phyloP scores from a whole-genome alignment of 2,113 vertebrate genomes.

The Zonotrichia leucophrys region DNA sequence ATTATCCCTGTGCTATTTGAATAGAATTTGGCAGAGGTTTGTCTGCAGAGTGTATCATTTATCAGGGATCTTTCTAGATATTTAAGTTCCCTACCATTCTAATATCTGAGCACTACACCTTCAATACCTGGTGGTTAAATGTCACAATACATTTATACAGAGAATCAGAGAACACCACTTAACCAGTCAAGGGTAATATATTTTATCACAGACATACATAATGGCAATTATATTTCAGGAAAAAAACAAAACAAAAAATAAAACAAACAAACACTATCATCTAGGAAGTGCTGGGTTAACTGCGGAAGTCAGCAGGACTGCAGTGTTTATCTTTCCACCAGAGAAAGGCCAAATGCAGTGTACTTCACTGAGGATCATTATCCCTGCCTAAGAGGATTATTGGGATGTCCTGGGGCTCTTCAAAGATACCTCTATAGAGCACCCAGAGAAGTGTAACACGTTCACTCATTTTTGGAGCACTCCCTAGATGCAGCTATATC shows the following conservation, averaged over 20 bases:
- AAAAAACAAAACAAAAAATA: not conserved
- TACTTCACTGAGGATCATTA: not conserved
- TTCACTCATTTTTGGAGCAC: rapidly evolving
- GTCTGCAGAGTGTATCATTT: not conserved
- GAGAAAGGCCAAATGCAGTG: not conserved
- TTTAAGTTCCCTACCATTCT: not conserved
- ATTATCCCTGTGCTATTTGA: conserved; percentile 58
- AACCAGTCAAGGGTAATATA: not conserved
- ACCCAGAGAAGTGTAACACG: not conserved
- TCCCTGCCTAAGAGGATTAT: not conserved
- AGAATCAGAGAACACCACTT: not conserved
- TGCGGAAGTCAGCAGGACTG: not conserved
- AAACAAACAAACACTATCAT: not conserved
- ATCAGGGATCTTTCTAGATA: not conserved
- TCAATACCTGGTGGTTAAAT: not conserved
- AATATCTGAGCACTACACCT: not conserved
- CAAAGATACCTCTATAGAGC: not conserved
- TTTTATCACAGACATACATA: not conserved
- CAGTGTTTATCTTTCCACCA: not conserved
- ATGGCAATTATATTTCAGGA: not conserved
- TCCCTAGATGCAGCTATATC: not conserved
- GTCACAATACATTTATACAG: not conserved
- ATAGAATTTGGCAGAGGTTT: conserved; percentile 63
- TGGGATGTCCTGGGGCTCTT: not conserved
- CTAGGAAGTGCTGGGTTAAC: not conserved